These are phyloP conservation scores for Campaea margaritaria DNA, from an alignment of 2,888 invertebrate genomes.

Conservation along the genomic window DNA sequence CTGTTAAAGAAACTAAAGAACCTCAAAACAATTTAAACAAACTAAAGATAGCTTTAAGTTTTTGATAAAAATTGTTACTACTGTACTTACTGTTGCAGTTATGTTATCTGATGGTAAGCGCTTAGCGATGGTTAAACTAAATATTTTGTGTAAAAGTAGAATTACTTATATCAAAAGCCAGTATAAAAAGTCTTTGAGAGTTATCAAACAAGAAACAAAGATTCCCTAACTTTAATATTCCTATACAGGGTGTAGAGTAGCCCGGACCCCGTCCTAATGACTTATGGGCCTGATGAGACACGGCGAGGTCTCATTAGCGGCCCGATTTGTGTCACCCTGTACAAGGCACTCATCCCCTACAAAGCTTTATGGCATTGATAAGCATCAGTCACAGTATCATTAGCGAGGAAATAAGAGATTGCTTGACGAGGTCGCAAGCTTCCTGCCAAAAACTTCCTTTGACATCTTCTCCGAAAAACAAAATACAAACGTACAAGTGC, in stretches of 20 bases:
- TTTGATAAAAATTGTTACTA: too few relatives aligned
- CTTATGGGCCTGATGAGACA: slow-evolving; percentile 27
- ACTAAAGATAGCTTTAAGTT: too few relatives aligned
- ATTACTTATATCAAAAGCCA: not conserved
- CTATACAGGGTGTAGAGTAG: slow-evolving; percentile 1
- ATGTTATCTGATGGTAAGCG: too few relatives aligned
- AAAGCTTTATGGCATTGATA: slow-evolving; percentile 30
- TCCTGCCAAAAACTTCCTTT: not conserved
- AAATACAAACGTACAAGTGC: too few relatives aligned
- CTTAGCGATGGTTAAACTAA: too few relatives aligned
- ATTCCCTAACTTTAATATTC: not conserved
- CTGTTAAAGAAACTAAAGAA: too few relatives aligned
- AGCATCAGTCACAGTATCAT: slow-evolving; percentile 26
- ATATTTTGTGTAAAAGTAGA: too few relatives aligned
- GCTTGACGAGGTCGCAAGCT: slow-evolving; percentile 19
- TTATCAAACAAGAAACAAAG: not conserved
- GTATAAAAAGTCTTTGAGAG: not conserved
- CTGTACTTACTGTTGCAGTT: too few relatives aligned
- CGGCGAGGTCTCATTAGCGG: slow-evolving; percentile 27
- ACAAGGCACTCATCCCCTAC: slow-evolving; percentile 16
- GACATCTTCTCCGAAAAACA: too few relatives aligned
- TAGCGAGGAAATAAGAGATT: slow-evolving; percentile 7
- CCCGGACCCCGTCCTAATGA: slow-evolving; percentile 18
- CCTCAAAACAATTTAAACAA: too few relatives aligned
- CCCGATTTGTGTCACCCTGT: slow-evolving; percentile 16